Base-by-base conservation (phyloP, 64 coral and sea anemone species). In the Stylophora pistillata region DNA sequence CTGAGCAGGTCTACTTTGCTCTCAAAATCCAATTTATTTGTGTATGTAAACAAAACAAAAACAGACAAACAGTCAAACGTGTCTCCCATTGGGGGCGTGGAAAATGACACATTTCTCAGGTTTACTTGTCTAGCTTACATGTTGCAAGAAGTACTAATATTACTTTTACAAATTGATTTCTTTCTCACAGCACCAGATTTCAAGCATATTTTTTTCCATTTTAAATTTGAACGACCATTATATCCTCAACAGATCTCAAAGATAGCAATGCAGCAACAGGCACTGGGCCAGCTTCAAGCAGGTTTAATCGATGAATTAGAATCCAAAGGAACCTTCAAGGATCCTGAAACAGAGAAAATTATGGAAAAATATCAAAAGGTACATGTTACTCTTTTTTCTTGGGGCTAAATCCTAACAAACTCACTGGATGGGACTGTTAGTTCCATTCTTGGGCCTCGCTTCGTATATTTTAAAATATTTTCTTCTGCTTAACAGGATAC, bases 351-450 rank as follows among this genome's bases (percentile, higher is more conserved):
- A 28, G 74, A 95, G 52, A 87, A 84, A 69, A 95, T 98, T 37
- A 86, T 98, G 59, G 93, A 95, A 20, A 94, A 92, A 65, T 86
- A 95, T 16, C 93, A 95, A 79, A 94, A 98, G 89, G 94, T 96
- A 66, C 16, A 0, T 27, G 30, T 2, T 52, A 5, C 4, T 34
- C 27, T 6, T 89, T 3, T 5, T 20, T 28, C 56, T 23, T 17
- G 20, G 37, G 37, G 1, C 7, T 47, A 47, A 47, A 7, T 47
- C 37, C 37, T 47, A 7, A 47, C 37, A 47, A 47, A 47, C 37
- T 58, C 11, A 64, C 41, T 11, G 47, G 15, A 30, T 13, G 2
- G 30, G 15, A 6, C 53, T 41, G 73, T 52, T n/a, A 7, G 21
- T 77, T 17, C 3, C 17, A 77, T 20, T 52, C 9, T 18, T 32